Percentiles rank a stretch among this genome's conserved stretches.
phyloP scores from a whole-genome alignment of 2,888 invertebrate genomes.

The Lasioglossum vierecki region DNA sequence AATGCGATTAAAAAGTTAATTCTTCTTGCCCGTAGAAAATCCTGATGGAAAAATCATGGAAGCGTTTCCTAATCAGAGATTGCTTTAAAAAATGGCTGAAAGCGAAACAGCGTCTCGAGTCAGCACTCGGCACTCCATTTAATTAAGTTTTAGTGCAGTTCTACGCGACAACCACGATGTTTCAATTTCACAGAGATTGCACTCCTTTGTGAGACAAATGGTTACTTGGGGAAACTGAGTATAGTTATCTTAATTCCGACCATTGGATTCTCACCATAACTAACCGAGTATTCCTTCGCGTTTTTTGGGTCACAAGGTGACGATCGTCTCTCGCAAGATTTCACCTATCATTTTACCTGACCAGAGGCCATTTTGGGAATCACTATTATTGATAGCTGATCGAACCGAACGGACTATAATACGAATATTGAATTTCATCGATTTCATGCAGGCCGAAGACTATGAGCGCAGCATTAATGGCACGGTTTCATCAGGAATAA shows the following conservation, averaged over 20 bases:
- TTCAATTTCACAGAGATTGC: slow-evolving; percentile 5
- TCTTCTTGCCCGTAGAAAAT: neutral
- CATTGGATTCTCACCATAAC: neutral
- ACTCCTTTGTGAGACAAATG: neutral
- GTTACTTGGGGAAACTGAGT: neutral
- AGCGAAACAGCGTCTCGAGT: neutral
- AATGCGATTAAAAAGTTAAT: neutral
- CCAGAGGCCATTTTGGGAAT: neutral
- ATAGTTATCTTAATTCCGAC: neutral
- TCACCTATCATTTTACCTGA: neutral
- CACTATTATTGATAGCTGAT: neutral
- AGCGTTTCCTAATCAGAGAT: slow-evolving; percentile 4
- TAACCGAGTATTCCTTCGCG: neutral
- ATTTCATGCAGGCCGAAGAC: neutral
- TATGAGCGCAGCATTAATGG: neutral
- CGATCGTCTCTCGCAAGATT: neutral
- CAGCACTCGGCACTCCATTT: neutral
- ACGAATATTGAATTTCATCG: neutral
- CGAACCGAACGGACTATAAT: neutral
- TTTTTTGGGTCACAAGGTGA: neutral
- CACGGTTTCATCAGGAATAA: neutral
- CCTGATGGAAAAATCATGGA: too few relatives aligned
- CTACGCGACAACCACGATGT: neutral
- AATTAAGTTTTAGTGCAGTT: slow-evolving; percentile 11
- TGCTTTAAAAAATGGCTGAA: neutral